Conservation (phyloP, 2,888 invertebrate genomes). For the Chrysolina oricalcia region DNA sequence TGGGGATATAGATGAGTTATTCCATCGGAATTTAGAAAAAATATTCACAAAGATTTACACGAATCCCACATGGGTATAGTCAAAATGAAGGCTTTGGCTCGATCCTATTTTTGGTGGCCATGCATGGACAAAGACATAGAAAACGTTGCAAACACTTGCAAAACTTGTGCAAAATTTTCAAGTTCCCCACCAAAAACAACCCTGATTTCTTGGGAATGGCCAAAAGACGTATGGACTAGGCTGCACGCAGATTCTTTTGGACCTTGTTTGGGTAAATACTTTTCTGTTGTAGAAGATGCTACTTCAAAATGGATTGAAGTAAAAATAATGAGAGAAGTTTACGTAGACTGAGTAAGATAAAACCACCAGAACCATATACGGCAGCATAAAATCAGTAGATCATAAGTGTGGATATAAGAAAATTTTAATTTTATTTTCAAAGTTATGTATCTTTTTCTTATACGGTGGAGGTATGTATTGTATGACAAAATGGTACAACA, state of each 20-base stretch:
- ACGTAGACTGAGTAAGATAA: too few relatives aligned
- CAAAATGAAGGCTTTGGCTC: not conserved
- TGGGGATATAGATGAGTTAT: conserved; percentile 7
- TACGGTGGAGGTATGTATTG: too few relatives aligned
- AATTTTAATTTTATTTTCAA: too few relatives aligned
- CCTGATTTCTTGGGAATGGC: not conserved
- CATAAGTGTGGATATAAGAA: too few relatives aligned
- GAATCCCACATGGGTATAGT: not conserved
- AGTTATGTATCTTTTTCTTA: too few relatives aligned
- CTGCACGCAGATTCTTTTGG: not conserved
- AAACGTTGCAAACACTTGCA: not conserved
- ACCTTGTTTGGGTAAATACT: not conserved
- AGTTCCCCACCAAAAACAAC: not conserved
- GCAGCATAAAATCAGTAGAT: too few relatives aligned
- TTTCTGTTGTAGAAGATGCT: not conserved
- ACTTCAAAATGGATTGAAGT: not conserved
- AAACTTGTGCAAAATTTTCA: not conserved
- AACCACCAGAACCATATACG: too few relatives aligned
- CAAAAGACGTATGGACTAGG: conserved; percentile 3
- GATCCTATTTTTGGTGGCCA: not conserved
- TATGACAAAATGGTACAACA: too few relatives aligned
- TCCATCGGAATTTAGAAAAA: not conserved
- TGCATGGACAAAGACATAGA: conserved; percentile 8
- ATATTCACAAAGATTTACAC: not conserved
- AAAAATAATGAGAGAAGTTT: too few relatives aligned